These are phyloP conservation scores for Scaptomyza hsui DNA, from an alignment of 1,140 invertebrate genomes.

Conservation along the genomic window DNA sequence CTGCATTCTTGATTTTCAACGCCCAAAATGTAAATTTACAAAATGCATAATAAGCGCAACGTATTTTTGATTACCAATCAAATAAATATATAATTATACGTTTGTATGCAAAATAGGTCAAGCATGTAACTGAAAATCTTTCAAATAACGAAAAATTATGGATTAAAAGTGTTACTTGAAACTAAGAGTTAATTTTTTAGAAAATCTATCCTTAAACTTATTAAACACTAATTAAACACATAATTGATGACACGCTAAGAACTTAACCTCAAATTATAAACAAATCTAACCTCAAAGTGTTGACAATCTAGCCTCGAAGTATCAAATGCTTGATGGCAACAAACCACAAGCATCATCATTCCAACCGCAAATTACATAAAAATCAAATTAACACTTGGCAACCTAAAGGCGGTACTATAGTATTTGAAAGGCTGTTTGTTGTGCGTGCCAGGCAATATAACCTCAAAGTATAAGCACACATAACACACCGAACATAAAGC, in stretches of 20 bases:
- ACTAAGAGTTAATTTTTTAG: too few relatives aligned
- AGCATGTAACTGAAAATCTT: neutral
- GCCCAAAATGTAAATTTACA: constrained; percentile 12
- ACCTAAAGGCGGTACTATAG: neutral
- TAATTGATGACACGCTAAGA: constrained; percentile 3
- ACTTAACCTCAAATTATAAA: neutral
- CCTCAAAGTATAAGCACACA: constrained; percentile 24
- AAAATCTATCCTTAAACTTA: too few relatives aligned
- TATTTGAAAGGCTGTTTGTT: constrained; percentile 10
- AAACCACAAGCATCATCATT: neutral
- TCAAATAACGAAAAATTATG: neutral
- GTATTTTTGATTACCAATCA: constrained; percentile 16
- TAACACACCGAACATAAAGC: neutral
- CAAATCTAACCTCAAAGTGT: constrained; percentile 7
- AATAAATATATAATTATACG: constrained; percentile 28
- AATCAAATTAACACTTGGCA: neutral
- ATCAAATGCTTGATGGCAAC: neutral
- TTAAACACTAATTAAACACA: neutral
- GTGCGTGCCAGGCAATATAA: constrained; percentile 8
- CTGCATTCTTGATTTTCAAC: constrained; percentile 12
- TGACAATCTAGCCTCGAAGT: neutral
- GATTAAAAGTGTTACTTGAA: too few relatives aligned
- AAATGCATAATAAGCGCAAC: constrained; percentile 11
- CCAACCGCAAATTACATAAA: constrained; percentile 5
- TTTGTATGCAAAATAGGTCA: neutral